Conservation (phyloP, 2,888 invertebrate genomes). For the Girardia tigrina region DNA sequence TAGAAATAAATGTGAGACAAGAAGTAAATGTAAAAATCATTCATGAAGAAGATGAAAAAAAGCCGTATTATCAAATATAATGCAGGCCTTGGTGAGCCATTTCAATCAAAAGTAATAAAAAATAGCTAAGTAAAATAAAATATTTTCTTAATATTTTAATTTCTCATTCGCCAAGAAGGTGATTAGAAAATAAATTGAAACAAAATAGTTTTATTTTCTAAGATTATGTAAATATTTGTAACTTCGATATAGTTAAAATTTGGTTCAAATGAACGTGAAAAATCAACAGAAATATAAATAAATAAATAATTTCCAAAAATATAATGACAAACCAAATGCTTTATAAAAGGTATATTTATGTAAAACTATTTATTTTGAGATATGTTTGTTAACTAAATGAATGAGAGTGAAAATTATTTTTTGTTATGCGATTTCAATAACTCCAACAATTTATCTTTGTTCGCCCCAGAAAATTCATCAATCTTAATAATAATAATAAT, state of each 20-base stretch:
- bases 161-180: too few relatives aligned
- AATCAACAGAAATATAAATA: background rate
- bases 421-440: slow-evolving; percentile 23
- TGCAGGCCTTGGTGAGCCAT: background rate
- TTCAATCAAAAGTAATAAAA: too few relatives aligned
- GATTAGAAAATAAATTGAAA: too few relatives aligned
- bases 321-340: background rate
- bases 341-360: too few relatives aligned
- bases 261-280: background rate
- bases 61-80: too few relatives aligned
- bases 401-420: background rate
- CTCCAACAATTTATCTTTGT: slow-evolving; percentile 31
- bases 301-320: background rate
- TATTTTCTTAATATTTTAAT: background rate
- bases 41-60: background rate
- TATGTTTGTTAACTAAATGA: background rate
- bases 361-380: background rate
- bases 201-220: too few relatives aligned
- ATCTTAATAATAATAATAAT: background rate
- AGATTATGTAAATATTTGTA: too few relatives aligned
- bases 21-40: background rate
- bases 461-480: slow-evolving; percentile 29
- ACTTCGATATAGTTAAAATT: too few relatives aligned
- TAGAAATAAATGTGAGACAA: background rate
- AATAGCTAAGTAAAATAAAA: background rate